Evolutionary conservation across 1,140 invertebrate species (phyloP).

Genomic region (Penaeus japonicus): DNA sequence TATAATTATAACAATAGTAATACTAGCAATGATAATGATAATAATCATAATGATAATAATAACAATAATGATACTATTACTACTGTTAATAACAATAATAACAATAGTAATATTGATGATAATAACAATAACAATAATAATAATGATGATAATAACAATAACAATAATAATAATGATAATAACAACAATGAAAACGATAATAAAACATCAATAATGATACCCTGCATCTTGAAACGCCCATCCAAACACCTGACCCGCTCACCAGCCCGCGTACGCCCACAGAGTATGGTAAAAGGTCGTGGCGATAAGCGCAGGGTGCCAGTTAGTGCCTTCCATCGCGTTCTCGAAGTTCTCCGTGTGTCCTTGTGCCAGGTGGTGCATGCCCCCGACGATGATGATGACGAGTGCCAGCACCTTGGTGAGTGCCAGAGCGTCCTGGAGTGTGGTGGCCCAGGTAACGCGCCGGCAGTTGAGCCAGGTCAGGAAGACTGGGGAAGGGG

Average conservation of each 20-base stretch:
- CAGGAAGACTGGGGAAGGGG: conserved; percentile 78
- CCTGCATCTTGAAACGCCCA: too few species aligned
- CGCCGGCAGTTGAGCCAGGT: conserved; percentile 96
- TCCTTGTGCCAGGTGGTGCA: conserved; percentile 69
- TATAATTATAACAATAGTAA: too few species aligned
- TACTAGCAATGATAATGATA: too few species aligned
- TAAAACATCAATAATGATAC: too few species aligned
- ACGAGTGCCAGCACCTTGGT: conserved; percentile 87
- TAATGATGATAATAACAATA: not conserved
- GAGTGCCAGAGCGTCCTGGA: conserved; percentile 83
- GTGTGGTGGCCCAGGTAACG: conserved; percentile 90
- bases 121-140: conserved; percentile 68
- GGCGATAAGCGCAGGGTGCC: conserved; percentile 66
- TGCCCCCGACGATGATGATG: conserved; percentile 86
- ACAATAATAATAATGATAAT: not conserved
- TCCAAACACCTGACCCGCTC: too few species aligned
- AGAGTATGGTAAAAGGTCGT: conserved; percentile 74
- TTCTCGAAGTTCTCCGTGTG: conserved; percentile 66
- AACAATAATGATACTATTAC: too few species aligned
- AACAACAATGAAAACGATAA: not conserved
- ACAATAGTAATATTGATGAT: too few species aligned
- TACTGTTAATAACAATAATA: too few species aligned
- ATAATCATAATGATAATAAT: too few species aligned
- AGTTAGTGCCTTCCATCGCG: conserved; percentile 9
- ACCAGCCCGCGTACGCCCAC: conserved; percentile 65